Conservation (phyloP, 2,888 invertebrate genomes). For the Polia nebulosa region DNA sequence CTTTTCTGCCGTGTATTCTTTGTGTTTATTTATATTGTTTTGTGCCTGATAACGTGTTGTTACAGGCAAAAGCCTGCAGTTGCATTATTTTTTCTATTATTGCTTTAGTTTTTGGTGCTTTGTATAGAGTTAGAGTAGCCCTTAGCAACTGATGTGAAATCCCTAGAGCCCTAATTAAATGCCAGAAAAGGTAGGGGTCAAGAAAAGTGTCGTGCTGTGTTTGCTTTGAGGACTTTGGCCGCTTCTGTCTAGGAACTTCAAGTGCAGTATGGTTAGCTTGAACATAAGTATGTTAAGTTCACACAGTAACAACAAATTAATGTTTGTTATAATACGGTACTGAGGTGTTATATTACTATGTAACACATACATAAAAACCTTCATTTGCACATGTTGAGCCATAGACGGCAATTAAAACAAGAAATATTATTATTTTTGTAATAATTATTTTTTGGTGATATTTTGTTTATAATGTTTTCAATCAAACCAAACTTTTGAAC, state of each 20-base stretch:
- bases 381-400: not conserved
- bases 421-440: slow-evolving; percentile 1
- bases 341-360: slow-evolving; percentile 24
- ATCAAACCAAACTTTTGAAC: not conserved
- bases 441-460: not conserved
- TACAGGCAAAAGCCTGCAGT: slow-evolving; percentile 15
- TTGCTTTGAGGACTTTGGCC: slow-evolving; percentile 32
- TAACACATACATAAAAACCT: slow-evolving; percentile 17
- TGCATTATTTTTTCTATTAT: not conserved
- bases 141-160: slow-evolving; percentile 34
- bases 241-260: not conserved
- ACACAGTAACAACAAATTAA: slow-evolving; percentile 10
- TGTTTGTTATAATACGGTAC: slow-evolving; percentile 22
- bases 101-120: not conserved
- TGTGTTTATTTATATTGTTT: slow-evolving; percentile 75
- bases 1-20: slow-evolving; percentile 68
- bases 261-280: not conserved
- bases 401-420: slow-evolving; percentile 9
- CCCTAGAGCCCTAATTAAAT: slow-evolving; percentile 29
- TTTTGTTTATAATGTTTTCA: not conserved
- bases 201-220: slow-evolving; percentile 12
- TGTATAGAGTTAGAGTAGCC: not conserved
- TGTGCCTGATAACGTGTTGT: slow-evolving; percentile 26
- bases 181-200: slow-evolving; percentile 18
- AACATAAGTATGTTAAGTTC: not conserved